Conservation (phyloP, 2,888 invertebrate genomes). For the Agrotis clavis region DNA sequence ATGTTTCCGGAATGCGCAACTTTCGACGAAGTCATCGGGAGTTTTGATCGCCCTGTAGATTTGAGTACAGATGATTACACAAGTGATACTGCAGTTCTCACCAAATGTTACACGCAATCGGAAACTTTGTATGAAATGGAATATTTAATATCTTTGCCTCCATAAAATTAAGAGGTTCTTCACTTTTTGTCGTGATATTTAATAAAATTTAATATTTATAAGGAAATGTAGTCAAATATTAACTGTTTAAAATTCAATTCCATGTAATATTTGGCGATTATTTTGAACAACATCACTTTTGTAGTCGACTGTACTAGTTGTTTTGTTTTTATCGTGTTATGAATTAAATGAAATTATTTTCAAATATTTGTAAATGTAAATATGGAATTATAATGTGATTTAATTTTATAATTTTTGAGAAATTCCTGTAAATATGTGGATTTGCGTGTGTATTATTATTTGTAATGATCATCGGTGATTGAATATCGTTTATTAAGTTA, state of each 20-base stretch:
- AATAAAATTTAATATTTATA: conserved; percentile 42
- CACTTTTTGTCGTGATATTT: conserved; percentile 43
- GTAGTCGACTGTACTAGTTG: conserved; percentile 44
- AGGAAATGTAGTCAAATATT: conserved; percentile 43
- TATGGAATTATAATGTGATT: conserved; percentile 81
- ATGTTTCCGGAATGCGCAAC: conserved; percentile 64
- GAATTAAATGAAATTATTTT: conserved; percentile 66
- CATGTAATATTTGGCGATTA: conserved; percentile 25
- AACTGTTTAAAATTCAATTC: conserved; percentile 14
- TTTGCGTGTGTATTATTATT: conserved; percentile 83
- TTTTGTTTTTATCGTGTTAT: conserved; percentile 62
- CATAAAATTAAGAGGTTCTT: conserved; percentile 36
- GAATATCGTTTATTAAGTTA: conserved; percentile 80
- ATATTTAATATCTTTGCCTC: conserved; percentile 47
- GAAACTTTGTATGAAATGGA: conserved; percentile 24
- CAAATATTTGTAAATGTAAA: conserved; percentile 83
- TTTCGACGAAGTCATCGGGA: conserved; percentile 46
- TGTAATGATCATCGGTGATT: conserved; percentile 76
- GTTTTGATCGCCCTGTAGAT: conserved; percentile 44
- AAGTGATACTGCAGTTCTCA: conserved; percentile 33
- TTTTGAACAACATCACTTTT: conserved; percentile 34
- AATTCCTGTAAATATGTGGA: conserved; percentile 88
- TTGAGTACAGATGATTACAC: conserved; percentile 46
- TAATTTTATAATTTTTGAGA: conserved; percentile 76
- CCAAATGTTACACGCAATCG: conserved; percentile 15